Conservation (phyloP, 2,888 invertebrate genomes). For the Torymus auratus region DNA sequence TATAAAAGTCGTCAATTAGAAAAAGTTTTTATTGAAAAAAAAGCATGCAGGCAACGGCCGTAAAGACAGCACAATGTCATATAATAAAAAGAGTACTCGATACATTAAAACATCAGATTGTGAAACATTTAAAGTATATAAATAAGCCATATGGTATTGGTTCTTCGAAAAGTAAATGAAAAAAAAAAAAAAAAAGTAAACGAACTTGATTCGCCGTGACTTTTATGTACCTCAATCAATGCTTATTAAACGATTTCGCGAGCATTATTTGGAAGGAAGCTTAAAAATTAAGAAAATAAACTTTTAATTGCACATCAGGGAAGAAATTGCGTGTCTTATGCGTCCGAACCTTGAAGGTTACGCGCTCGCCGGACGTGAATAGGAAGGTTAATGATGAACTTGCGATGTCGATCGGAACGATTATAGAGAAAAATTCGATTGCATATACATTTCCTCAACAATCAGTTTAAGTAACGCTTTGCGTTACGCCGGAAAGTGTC, state of each 20-base stretch:
- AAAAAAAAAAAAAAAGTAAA: too few species aligned
- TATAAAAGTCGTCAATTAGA: too few species aligned
- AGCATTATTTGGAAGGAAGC: too few species aligned
- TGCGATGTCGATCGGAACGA: background rate
- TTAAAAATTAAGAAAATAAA: background rate
- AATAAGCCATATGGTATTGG: too few species aligned
- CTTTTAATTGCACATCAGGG: background rate
- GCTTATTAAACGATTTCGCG: too few species aligned
- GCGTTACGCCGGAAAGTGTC: constrained; percentile 11
- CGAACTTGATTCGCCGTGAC: too few species aligned
- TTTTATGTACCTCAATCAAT: too few species aligned
- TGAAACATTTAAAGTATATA: background rate
- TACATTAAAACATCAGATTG: background rate
- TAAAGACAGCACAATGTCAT: too few species aligned
- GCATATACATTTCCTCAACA: constrained; percentile 23
- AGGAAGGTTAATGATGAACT: background rate
- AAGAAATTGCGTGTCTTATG: background rate
- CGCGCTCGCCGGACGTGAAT: background rate
- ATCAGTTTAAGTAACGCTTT: constrained; percentile 13
- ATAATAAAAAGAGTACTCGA: too few species aligned
- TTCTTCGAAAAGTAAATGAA: too few species aligned
- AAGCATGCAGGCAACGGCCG: too few species aligned
- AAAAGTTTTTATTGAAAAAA: too few species aligned
- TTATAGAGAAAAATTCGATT: constrained; percentile 31
- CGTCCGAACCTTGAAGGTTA: background rate